These are phyloP conservation scores for Eidolon helvum DNA, from an alignment of 2,113 vertebrate genomes.

Conservation along the genomic window DNA sequence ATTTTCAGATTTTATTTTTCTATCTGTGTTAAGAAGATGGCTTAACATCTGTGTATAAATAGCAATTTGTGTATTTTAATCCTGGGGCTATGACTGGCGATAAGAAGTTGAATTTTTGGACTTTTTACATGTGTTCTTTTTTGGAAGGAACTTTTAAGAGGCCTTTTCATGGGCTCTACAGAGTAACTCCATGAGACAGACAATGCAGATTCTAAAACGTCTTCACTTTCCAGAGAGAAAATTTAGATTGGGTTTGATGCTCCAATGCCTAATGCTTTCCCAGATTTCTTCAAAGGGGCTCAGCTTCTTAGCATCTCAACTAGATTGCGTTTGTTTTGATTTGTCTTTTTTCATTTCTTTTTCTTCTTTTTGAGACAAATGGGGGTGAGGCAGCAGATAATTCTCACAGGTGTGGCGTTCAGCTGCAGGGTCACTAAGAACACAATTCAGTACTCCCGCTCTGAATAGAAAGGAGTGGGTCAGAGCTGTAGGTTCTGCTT, in stretches of 20 bases:
- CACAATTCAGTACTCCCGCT: background rate
- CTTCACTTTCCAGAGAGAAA: background rate
- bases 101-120: background rate
- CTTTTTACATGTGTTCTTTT: background rate
- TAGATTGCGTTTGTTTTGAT: background rate
- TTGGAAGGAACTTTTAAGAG: background rate
- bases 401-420: background rate
- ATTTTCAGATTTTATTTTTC: constrained; percentile 20
- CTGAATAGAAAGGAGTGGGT: background rate
- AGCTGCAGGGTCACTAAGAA: background rate
- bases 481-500: background rate
- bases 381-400: background rate
- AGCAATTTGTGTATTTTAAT: background rate
- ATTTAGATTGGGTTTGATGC: background rate
- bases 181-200: background rate
- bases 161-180: background rate
- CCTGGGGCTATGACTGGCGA: background rate
- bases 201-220: background rate
- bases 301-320: background rate
- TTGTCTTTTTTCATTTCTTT: background rate
- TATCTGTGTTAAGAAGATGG: background rate
- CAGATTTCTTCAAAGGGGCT: background rate
- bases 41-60: background rate
- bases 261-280: background rate
- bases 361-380: background rate